Conservation (phyloP, 2,797 vertebrate genomes). For the Microtus californicus region DNA sequence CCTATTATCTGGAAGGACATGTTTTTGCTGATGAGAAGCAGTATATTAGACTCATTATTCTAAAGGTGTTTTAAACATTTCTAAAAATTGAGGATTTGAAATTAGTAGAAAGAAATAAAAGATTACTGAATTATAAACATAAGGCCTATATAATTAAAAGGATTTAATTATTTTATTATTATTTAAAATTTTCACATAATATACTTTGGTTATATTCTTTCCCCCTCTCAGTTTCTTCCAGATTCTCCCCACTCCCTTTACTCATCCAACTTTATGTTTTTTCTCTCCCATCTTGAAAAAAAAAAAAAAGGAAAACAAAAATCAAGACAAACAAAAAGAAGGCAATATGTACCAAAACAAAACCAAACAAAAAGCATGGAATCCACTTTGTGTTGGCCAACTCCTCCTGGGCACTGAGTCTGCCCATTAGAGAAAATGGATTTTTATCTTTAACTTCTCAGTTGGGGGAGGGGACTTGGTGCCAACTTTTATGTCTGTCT, state of each 20-base stretch:
- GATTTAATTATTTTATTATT: background rate
- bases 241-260: background rate
- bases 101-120: conserved; percentile 26
- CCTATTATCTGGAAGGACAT: background rate
- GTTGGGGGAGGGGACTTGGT: background rate
- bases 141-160: background rate
- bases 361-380: background rate
- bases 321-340: background rate
- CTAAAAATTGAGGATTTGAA: background rate
- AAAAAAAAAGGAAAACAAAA: background rate
- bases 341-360: background rate
- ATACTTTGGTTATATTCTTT: background rate
- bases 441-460: background rate
- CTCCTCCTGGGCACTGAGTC: background rate
- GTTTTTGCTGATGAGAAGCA: conserved; percentile 30
- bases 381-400: background rate
- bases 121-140: background rate
- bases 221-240: background rate
- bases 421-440: background rate
- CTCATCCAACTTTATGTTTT: background rate
- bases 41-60: background rate
- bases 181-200: background rate
- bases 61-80: background rate
- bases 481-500: background rate
- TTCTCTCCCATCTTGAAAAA: background rate